phyloP scores from a whole-genome alignment of 1,140 invertebrate genomes.

The Heliconius hermathena region DNA sequence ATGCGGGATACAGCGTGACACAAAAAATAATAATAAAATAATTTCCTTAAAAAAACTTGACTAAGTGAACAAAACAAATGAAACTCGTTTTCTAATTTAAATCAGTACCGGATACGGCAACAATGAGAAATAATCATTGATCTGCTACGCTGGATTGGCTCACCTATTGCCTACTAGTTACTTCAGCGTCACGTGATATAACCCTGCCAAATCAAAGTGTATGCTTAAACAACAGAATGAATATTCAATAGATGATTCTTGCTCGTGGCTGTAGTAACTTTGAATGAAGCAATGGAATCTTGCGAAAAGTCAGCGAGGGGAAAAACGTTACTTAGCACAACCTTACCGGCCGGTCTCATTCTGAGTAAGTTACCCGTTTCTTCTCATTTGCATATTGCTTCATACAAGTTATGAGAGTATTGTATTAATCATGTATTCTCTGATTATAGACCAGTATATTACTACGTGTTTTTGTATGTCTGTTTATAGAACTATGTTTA shows the following conservation, averaged over 20 bases:
- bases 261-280: slow-evolving; percentile 47
- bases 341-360: slow-evolving; percentile 14
- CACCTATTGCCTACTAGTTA: slow-evolving; percentile 25
- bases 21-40: neutral
- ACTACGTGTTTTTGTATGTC: neutral
- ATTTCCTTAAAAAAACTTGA: slow-evolving; percentile 3
- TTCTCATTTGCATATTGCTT: slow-evolving; percentile 9
- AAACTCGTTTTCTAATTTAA: neutral
- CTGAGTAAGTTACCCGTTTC: slow-evolving; percentile 15
- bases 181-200: slow-evolving; percentile 46
- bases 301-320: slow-evolving; percentile 64
- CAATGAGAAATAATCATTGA: slow-evolving; percentile 42
- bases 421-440: neutral
- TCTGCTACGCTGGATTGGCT: slow-evolving; percentile 45
- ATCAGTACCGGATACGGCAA: slow-evolving; percentile 7
- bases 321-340: slow-evolving; percentile 60
- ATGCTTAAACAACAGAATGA: slow-evolving; percentile 41
- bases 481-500: neutral
- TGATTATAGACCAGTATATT: neutral
- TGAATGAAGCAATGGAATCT: slow-evolving; percentile 60
- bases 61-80: neutral
- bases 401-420: slow-evolving; percentile 2
- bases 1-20: too few relatives aligned
- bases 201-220: slow-evolving; percentile 44
- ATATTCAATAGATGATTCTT: slow-evolving; percentile 52